These are phyloP conservation scores for Tetropium fuscum DNA, from an alignment of 2,888 invertebrate species.

Conservation along the genomic window DNA sequence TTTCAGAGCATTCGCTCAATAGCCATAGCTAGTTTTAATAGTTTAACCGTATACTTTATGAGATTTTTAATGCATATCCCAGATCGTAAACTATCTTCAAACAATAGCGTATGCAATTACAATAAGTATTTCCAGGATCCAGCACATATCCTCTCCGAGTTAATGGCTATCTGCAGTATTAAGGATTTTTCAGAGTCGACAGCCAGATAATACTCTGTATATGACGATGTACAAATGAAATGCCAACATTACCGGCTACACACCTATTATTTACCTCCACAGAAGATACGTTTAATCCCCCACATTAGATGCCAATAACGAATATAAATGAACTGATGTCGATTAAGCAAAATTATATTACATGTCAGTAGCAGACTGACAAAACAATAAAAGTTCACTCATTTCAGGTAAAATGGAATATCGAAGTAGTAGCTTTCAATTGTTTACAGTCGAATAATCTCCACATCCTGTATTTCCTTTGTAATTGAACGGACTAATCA, in stretches of 20 bases:
- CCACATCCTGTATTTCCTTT: not conserved
- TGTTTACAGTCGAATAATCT: not conserved
- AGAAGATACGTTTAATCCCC: conserved; percentile 31
- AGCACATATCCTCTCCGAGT: conserved; percentile 10
- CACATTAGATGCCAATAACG: conserved; percentile 21
- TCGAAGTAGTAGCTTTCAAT: not conserved
- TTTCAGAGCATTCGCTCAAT: not conserved
- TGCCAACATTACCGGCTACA: not conserved
- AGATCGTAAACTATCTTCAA: conserved; percentile 22
- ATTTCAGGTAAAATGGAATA: not conserved
- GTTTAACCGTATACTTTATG: conserved; percentile 12
- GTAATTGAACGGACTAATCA: no score
- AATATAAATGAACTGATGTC: conserved; percentile 19
- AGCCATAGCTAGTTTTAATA: conserved; percentile 18
- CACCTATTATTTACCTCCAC: conserved; percentile 1
- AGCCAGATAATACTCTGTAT: conserved; percentile 7
- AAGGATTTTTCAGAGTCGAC: conserved; percentile 13
- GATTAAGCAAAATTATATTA: conserved; percentile 29
- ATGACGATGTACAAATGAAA: conserved; percentile 1
- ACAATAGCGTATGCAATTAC: conserved; percentile 25
- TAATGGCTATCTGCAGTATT: conserved; percentile 25
- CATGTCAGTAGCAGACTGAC: conserved; percentile 31
- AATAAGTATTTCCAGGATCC: conserved; percentile 17
- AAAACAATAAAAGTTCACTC: conserved; percentile 31
- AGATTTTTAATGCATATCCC: conserved; percentile 11